Conservation (phyloP, 2,797 vertebrate genomes). For the Neopelma chrysocephalum region DNA sequence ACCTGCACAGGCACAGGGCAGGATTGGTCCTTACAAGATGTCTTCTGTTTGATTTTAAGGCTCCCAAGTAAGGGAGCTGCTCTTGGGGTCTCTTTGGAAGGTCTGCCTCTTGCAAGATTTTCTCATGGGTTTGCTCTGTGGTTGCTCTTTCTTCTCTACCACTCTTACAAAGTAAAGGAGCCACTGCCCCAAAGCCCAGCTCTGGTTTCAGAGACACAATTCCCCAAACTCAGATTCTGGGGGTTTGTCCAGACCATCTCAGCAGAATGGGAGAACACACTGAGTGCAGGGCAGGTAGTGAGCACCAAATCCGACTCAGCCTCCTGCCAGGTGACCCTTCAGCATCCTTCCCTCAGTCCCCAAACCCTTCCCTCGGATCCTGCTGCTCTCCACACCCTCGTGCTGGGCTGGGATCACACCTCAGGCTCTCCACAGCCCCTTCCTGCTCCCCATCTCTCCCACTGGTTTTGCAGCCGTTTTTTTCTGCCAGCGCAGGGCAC, state of each 20-base stretch:
- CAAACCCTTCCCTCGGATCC: background rate
- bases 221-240: background rate
- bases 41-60: background rate
- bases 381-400: background rate
- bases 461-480: slow-evolving; percentile 59
- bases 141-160: background rate
- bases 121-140: background rate
- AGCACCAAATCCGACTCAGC: accelerated
- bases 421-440: background rate
- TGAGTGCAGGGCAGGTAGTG: background rate
- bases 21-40: background rate
- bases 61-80: background rate
- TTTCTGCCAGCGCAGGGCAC: slow-evolving; percentile 82
- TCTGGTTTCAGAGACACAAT: background rate
- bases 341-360: background rate
- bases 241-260: background rate
- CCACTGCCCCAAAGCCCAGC: background rate
- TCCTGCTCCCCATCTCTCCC: background rate
- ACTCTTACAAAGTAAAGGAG: background rate
- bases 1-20: background rate
- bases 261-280: accelerated
- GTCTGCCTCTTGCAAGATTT: background rate
- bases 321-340: background rate
- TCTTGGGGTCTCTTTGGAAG: background rate
- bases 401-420: background rate